phyloP scores from a whole-genome alignment of 2,888 invertebrate genomes.

The Dyspetes luteomarginatus region DNA sequence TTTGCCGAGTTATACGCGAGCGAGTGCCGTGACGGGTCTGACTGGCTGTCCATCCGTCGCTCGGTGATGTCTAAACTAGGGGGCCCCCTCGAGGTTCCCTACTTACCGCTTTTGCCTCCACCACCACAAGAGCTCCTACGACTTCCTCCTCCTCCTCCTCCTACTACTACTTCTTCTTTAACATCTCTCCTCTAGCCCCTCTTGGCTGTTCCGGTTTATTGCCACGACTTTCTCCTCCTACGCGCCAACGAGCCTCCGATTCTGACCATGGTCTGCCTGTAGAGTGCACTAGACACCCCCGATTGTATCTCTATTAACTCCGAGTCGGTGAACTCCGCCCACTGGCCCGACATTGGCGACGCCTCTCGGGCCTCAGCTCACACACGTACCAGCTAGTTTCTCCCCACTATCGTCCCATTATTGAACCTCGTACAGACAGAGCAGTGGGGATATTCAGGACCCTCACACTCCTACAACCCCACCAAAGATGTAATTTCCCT shows the following conservation, averaged over 20 bases:
- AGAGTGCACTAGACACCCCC: slow-evolving; percentile 81
- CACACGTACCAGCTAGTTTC: slow-evolving; percentile 45
- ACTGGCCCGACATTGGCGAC: slow-evolving; percentile 64
- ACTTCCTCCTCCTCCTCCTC: slow-evolving; percentile 65
- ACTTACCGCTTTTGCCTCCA: slow-evolving; percentile 77
- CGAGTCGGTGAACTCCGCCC: slow-evolving; percentile 77
- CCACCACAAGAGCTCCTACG: slow-evolving; percentile 52
- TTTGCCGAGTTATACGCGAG: slow-evolving; percentile 80
- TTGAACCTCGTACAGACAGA: not conserved
- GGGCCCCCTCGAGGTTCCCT: slow-evolving; percentile 80
- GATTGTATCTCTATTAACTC: slow-evolving; percentile 84
- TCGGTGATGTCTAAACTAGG: slow-evolving; percentile 83
- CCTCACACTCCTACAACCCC: slow-evolving; percentile 30
- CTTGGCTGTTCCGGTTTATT: slow-evolving; percentile 50
- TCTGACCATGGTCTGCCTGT: slow-evolving; percentile 69
- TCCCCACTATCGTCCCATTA: slow-evolving; percentile 52
- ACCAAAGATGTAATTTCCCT: slow-evolving; percentile 24
- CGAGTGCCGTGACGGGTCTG: slow-evolving; percentile 83
- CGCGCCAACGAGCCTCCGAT: slow-evolving; percentile 50
- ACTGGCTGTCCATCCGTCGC: slow-evolving; percentile 84
- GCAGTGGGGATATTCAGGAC: slow-evolving; percentile 9
- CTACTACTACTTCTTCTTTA: slow-evolving; percentile 62
- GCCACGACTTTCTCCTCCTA: slow-evolving; percentile 80
- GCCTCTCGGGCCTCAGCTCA: slow-evolving; percentile 18
- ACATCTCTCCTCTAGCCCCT: slow-evolving; percentile 64